A percentile compares a stretch with the other conserved stretches of the same genome.
Conservation (phyloP, 2,888 invertebrate genomes). For the Drosophila birchii region DNA sequence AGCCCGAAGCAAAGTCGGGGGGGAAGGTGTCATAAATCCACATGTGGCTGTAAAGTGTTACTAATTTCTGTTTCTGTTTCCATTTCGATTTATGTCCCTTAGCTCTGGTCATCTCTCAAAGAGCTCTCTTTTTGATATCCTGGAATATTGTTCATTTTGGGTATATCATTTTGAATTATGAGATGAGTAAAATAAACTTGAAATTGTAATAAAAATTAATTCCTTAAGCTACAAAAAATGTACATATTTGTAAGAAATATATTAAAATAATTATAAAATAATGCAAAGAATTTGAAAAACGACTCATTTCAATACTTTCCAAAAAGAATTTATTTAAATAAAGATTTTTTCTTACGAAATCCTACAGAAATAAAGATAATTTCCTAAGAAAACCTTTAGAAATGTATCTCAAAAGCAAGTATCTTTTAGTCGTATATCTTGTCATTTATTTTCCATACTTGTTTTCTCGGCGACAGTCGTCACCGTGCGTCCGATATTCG, state of each 20-base stretch:
- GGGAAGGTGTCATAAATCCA: slow-evolving; percentile 75
- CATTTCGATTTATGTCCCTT: slow-evolving; percentile 45
- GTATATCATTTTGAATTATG: not conserved
- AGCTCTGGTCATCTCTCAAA: slow-evolving; percentile 3
- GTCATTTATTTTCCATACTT: not conserved
- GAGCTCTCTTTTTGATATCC: slow-evolving; percentile 18
- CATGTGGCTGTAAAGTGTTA: slow-evolving; percentile 79
- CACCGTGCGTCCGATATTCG: slow-evolving; percentile 30
- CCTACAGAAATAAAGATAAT: too few relatives aligned
- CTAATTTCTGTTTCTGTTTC: slow-evolving; percentile 61
- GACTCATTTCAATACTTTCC: too few relatives aligned
- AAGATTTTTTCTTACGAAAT: too few relatives aligned
- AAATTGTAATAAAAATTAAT: too few relatives aligned
- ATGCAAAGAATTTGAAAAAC: too few relatives aligned
- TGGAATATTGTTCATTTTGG: not conserved
- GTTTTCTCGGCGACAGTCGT: slow-evolving; percentile 26
- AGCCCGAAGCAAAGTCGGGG: slow-evolving; percentile 7
- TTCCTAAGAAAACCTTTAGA: too few relatives aligned
- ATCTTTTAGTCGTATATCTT: not conserved
- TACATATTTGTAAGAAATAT: too few relatives aligned
- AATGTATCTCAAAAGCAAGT: not conserved
- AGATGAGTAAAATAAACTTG: not conserved
- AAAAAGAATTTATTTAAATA: too few relatives aligned
- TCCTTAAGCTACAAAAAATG: too few relatives aligned
- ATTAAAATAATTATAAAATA: too few relatives aligned